These are phyloP conservation scores for Rostratula benghalensis DNA, from an alignment of 2,113 vertebrate genomes.

Conservation along the genomic window DNA sequence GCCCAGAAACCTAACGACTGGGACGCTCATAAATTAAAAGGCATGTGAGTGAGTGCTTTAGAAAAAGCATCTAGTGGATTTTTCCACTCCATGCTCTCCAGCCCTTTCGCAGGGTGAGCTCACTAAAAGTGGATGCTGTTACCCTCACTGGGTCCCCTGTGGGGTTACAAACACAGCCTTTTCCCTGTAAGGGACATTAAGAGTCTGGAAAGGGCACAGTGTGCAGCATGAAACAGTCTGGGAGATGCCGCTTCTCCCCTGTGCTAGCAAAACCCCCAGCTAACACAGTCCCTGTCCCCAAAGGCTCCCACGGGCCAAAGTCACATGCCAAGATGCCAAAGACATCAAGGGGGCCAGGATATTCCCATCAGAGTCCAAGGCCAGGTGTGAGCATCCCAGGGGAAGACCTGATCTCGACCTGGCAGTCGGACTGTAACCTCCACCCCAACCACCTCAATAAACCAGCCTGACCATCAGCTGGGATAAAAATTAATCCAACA, in stretches of 20 bases:
- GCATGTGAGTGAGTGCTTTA: not conserved
- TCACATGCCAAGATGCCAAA: rapidly evolving
- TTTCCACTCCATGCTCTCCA: not conserved
- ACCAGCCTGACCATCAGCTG: not conserved
- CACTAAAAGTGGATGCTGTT: not conserved
- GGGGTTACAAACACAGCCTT: not conserved
- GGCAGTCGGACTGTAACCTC: not conserved
- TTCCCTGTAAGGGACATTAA: not conserved
- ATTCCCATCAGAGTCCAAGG: not conserved
- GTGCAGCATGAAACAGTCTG: not conserved
- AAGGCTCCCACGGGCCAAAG: not conserved
- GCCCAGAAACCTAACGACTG: not conserved
- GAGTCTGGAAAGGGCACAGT: not conserved
- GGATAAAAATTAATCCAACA: not conserved
- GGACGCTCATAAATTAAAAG: slow-evolving; percentile 33
- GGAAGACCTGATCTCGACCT: not conserved
- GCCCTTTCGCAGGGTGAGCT: not conserved
- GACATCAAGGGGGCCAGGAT: not conserved
- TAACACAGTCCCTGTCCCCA: not conserved
- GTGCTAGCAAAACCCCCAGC: not conserved
- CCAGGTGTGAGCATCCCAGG: not conserved
- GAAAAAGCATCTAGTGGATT: not conserved
- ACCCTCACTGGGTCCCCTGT: not conserved
- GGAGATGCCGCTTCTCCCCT: not conserved
- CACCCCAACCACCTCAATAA: not conserved